Conservation (phyloP, 2,113 vertebrate genomes). For the Tragelaphus strepsiceros region DNA sequence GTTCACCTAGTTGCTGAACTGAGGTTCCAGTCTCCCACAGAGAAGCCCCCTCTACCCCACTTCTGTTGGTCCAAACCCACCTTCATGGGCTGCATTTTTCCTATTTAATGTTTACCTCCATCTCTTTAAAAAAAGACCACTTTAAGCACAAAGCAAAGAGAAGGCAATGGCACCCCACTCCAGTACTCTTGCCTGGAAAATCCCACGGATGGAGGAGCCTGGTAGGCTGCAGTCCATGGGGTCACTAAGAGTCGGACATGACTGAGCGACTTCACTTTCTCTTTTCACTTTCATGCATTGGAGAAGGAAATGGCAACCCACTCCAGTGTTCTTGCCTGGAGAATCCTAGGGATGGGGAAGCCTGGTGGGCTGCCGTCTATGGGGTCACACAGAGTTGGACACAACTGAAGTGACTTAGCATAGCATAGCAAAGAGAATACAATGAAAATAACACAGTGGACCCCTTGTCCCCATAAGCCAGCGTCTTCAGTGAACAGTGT, state of each 20-base stretch:
- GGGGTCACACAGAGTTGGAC: too few relatives aligned
- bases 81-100: neutral
- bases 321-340: too few relatives aligned
- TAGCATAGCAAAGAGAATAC: neutral
- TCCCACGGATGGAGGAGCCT: too few relatives aligned
- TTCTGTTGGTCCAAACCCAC: neutral
- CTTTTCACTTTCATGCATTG: too few relatives aligned
- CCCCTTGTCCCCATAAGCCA: neutral
- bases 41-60: neutral
- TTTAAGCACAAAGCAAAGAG: neutral
- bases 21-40: neutral
- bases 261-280: too few relatives aligned
- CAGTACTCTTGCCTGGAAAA: too few relatives aligned
- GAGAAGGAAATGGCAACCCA: too few relatives aligned
- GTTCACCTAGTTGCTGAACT: neutral
- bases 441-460: neutral
- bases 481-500: neutral
- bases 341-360: too few relatives aligned
- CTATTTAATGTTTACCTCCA: neutral
- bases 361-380: too few relatives aligned
- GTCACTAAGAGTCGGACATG: too few relatives aligned
- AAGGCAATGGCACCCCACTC: neutral
- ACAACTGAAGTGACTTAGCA: too few relatives aligned
- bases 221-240: too few relatives aligned
- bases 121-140: neutral